A percentile compares a stretch with the other conserved stretches of the same genome.
These are phyloP conservation scores for Drosophila mulleri DNA, from an alignment of 2,888 invertebrate species.

Conservation along the genomic window DNA sequence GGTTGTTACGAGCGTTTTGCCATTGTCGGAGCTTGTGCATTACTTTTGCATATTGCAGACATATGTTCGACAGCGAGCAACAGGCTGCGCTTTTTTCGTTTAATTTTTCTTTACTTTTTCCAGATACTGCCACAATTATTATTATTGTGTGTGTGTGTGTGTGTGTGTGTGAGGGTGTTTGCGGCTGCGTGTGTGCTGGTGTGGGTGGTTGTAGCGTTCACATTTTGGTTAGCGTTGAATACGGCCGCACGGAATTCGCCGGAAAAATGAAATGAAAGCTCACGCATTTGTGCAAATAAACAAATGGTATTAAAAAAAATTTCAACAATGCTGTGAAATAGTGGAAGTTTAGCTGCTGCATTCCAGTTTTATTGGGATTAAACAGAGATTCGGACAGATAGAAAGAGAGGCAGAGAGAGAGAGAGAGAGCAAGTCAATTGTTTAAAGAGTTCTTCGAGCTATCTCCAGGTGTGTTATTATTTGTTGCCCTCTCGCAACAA, in stretches of 20 bases:
- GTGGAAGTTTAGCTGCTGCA: conserved; percentile 28
- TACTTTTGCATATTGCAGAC: conserved; percentile 80
- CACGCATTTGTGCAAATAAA: conserved; percentile 79
- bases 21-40: conserved; percentile 66
- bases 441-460: conserved; percentile 21
- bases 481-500: conserved; percentile 38
- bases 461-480: conserved; percentile 71
- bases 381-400: conserved; percentile 3
- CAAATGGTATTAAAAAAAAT: conserved; percentile 40
- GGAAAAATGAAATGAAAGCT: conserved; percentile 61
- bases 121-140: conserved; percentile 22
- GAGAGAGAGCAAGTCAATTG: not conserved
- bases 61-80: conserved; percentile 69
- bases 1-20: conserved; percentile 47
- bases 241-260: conserved; percentile 53
- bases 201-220: conserved; percentile 12
- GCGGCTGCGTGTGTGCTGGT: conserved; percentile 15
- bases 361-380: conserved; percentile 24
- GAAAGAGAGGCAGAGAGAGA: not conserved
- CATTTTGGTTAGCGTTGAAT: conserved; percentile 51
- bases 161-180: conserved; percentile 5
- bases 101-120: conserved; percentile 2
- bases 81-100: conserved; percentile 39
- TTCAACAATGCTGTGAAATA: conserved; percentile 24
- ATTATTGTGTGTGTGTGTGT: conserved; percentile 1